phyloP scores from a whole-genome alignment of 2,113 vertebrate genomes.

The Stigmatopora nigra region DNA sequence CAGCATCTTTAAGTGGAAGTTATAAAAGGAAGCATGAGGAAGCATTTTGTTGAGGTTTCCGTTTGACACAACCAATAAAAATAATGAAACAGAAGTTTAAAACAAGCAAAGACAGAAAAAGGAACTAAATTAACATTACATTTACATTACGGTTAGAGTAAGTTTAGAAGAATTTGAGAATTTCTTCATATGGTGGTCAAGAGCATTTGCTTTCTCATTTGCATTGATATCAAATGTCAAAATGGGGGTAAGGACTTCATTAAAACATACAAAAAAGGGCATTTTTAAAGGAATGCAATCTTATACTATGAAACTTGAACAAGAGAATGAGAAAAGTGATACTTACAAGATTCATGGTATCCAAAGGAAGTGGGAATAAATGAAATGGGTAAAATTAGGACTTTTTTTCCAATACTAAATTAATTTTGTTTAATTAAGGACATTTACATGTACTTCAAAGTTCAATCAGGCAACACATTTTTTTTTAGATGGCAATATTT shows the following conservation, averaged over 20 bases:
- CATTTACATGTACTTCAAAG: constrained; percentile 2
- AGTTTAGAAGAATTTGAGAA: background rate
- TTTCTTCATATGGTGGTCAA: background rate
- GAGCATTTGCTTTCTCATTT: background rate
- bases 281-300: background rate
- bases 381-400: background rate
- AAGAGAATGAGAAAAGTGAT: background rate
- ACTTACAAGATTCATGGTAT: background rate
- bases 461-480: constrained; percentile 3
- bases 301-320: background rate
- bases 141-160: background rate
- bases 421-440: background rate
- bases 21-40: constrained; percentile 8
- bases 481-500: background rate
- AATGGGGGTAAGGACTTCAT: background rate
- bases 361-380: background rate
- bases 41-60: constrained; percentile 12
- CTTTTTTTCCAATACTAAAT: constrained; percentile 3
- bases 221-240: background rate
- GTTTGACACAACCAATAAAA: constrained; percentile 17
- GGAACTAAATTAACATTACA: background rate
- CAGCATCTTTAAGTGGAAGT: constrained; percentile 43
- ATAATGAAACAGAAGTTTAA: constrained; percentile 30
- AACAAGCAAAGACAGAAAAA: background rate
- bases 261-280: background rate